A percentile compares a stretch with the other conserved stretches of the same genome.
Evolutionary conservation across 1,140 invertebrate genomes (phyloP).

Genomic region (Brachionus manjavacas): DNA sequence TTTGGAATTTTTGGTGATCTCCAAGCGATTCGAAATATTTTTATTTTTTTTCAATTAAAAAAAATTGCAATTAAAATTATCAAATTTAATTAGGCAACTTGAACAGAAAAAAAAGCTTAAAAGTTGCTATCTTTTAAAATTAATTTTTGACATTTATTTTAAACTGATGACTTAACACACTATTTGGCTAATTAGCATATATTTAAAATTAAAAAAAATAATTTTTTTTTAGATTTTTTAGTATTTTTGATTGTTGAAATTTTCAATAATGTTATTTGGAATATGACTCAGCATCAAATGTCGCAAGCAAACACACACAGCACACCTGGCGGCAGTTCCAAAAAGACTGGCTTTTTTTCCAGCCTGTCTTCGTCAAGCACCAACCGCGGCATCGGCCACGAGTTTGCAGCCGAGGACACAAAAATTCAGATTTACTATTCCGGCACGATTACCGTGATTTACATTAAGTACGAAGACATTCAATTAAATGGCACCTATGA

Average conservation of each 20-base stretch:
- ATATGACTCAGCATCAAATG: neutral
- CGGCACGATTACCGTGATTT: constrained; percentile 11
- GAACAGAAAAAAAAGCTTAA: neutral
- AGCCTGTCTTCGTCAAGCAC: neutral
- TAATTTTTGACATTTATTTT: no score
- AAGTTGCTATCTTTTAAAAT: neutral
- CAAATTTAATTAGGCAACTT: neutral
- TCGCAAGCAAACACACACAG: neutral
- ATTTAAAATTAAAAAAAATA: neutral
- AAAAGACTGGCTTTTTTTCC: constrained; percentile 3
- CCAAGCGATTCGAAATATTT: no score
- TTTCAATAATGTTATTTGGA: neutral
- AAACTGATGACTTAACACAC: neutral
- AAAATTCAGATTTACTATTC: constrained; percentile 31
- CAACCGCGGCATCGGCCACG: neutral
- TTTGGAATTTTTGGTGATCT: no score
- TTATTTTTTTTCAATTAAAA: no score
- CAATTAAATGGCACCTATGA: neutral
- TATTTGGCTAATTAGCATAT: neutral
- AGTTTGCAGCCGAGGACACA: neutral
- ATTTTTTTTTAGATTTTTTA: neutral
- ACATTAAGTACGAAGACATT: constrained; percentile 2
- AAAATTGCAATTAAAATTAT: neutral
- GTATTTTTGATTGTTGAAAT: neutral
- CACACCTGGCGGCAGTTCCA: neutral